Evolutionary conservation across 1,140 invertebrate species (phyloP).

Genomic region (Drepana arcuata): DNA sequence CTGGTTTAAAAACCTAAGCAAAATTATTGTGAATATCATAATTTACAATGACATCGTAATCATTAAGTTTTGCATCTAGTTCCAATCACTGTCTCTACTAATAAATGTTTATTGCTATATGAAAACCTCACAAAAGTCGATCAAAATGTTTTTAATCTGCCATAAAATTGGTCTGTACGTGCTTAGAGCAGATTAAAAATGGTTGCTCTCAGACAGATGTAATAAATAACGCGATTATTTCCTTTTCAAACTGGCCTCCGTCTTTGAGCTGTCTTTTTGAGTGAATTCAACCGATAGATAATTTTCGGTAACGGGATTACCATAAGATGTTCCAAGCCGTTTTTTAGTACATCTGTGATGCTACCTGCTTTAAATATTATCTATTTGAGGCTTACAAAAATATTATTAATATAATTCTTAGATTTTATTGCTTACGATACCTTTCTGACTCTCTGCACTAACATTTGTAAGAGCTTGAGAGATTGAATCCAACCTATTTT

Average conservation of each 20-base stretch:
- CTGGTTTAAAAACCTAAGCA: too few species aligned
- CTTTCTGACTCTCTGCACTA: too few species aligned
- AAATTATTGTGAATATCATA: constrained; percentile 19
- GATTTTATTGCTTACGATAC: too few species aligned
- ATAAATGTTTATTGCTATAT: constrained; percentile 42
- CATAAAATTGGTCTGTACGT: constrained; percentile 54
- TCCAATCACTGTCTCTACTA: constrained; percentile 19
- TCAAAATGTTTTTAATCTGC: constrained; percentile 49
- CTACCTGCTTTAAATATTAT: constrained; percentile 6
- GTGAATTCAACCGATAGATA: constrained; percentile 43
- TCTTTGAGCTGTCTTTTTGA: constrained; percentile 34
- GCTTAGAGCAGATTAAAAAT: constrained; percentile 62
- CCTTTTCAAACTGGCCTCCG: constrained; percentile 51
- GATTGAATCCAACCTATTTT: too few species aligned
- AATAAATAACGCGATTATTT: constrained; percentile 70
- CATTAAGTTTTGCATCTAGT: constrained; percentile 32
- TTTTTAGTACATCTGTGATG: constrained; percentile 12
- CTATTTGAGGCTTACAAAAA: neutral
- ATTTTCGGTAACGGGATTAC: constrained; percentile 46
- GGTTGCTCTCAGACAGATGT: constrained; percentile 37
- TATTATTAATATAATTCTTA: neutral
- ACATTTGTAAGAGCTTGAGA: too few species aligned
- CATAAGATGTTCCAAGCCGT: constrained; percentile 3
- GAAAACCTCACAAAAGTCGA: constrained; percentile 42
- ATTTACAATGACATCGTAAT: constrained; percentile 26